Evolutionary conservation across 2,888 invertebrate genomes (phyloP).

Genomic region (Oligia latruncula): DNA sequence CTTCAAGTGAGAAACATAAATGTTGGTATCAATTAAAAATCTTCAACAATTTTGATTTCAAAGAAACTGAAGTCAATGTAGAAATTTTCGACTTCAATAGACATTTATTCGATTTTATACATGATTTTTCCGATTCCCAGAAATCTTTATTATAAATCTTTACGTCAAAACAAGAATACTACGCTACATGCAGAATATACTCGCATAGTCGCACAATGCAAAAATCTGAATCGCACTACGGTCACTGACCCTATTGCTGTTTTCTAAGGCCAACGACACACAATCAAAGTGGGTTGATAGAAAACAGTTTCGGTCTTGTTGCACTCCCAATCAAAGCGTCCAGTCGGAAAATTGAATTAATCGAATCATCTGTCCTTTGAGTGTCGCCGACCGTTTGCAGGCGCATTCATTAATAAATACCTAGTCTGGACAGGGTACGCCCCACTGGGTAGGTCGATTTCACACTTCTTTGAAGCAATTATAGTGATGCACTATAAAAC

Average conservation of each 20-base stretch:
- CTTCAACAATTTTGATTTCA: not conserved
- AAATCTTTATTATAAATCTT: not conserved
- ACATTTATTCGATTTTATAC: not conserved
- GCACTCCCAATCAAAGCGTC: conserved; percentile 83
- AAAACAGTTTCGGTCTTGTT: conserved; percentile 77
- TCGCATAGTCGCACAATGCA: not conserved
- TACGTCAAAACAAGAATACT: not conserved
- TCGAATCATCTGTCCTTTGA: conserved; percentile 84
- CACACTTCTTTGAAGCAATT: conserved; percentile 49
- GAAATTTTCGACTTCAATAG: not conserved
- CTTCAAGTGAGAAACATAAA: not conserved
- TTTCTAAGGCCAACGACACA: conserved; percentile 26
- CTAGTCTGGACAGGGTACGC: conserved; percentile 52
- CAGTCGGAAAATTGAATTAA: conserved; percentile 85
- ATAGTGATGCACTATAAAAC: conserved; percentile 43
- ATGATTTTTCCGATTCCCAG: not conserved
- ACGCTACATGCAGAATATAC: not conserved
- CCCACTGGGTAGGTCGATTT: conserved; percentile 58
- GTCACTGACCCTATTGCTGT: not conserved
- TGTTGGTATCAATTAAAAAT: not conserved
- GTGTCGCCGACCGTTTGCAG: conserved; percentile 77
- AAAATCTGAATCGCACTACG: not conserved
- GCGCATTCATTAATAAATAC: conserved; percentile 80
- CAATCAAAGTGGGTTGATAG: conserved; percentile 70
- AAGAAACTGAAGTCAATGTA: not conserved